A percentile compares a stretch with the other conserved stretches of the same genome.
Conservation (phyloP, 1,140 invertebrate species). For the Tetragnatha versicolor region DNA sequence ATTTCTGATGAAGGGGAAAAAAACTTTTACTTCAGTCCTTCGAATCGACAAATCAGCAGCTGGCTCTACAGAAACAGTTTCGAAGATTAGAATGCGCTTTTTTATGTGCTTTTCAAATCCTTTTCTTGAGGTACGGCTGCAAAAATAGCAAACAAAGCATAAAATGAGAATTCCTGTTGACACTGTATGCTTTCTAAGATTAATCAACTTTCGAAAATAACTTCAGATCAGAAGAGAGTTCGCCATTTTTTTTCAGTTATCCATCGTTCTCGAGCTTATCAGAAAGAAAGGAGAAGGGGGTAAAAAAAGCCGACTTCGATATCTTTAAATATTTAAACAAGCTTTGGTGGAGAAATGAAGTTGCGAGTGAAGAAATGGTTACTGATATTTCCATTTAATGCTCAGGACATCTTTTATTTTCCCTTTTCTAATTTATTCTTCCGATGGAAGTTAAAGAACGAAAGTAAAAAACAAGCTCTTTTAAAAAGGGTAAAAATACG, state of each 20-base stretch:
- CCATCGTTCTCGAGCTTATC: not conserved
- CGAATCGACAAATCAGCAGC: no score
- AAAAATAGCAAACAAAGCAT: conserved; percentile 42
- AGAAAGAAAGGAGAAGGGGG: not conserved
- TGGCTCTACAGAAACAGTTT: no score
- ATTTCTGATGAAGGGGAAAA: no score
- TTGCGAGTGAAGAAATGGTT: conserved; percentile 25
- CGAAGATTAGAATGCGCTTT: no score
- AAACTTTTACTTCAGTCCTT: no score
- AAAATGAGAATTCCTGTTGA: conserved; percentile 43
- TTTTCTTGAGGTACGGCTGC: conserved; percentile 24
- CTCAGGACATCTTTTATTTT: conserved; percentile 20
- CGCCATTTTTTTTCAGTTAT: conserved; percentile 9
- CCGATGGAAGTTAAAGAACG: not conserved
- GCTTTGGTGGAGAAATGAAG: conserved; percentile 43
- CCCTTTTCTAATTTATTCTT: conserved; percentile 44
- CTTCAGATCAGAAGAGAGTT: not conserved
- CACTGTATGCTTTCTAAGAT: conserved; percentile 33
- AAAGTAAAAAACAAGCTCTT: conserved; percentile 9
- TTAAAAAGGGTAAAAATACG: conserved; percentile 42
- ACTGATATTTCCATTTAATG: conserved; percentile 48
- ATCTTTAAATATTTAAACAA: conserved; percentile 53
- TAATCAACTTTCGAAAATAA: conserved; percentile 48
- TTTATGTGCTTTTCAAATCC: conserved; percentile 15
- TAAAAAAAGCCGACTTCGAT: conserved; percentile 7